These are phyloP conservation scores for Monochamus alternatus DNA, from an alignment of 2,888 invertebrate species.

Conservation along the genomic window DNA sequence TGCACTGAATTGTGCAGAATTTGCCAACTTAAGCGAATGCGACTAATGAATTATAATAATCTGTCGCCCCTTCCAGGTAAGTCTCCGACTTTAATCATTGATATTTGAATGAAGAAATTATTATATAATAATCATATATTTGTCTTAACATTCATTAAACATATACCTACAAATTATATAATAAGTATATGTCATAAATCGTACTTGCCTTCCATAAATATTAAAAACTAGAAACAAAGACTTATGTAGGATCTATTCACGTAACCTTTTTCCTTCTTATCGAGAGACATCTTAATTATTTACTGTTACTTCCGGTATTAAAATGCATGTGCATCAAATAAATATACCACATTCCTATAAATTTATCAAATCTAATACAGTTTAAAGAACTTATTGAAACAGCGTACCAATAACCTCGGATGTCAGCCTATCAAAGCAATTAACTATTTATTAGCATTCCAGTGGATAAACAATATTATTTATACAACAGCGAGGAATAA, in stretches of 20 bases:
- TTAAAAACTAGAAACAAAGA: no score
- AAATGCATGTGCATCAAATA: background rate
- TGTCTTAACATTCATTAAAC: no score
- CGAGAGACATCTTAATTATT: background rate
- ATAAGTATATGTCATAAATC: no score
- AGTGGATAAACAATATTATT: conserved; percentile 25
- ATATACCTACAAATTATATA: no score
- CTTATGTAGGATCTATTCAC: background rate
- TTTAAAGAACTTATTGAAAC: conserved; percentile 7
- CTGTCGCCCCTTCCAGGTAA: no score
- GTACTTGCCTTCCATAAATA: no score
- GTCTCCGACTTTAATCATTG: no score
- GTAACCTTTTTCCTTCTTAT: background rate
- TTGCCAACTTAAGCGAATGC: no score
- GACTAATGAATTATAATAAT: no score
- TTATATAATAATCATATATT: no score
- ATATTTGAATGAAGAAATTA: no score
- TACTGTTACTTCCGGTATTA: background rate
- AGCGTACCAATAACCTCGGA: background rate
- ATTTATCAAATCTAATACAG: background rate
- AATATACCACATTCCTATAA: background rate
- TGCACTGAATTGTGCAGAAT: no score
- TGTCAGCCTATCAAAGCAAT: conserved; percentile 23
- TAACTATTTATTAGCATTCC: conserved; percentile 32
- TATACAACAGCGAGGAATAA: conserved; percentile 19